These are phyloP conservation scores for Cyprinus carpio DNA, from an alignment of 2,113 vertebrate species.

Conservation along the genomic window DNA sequence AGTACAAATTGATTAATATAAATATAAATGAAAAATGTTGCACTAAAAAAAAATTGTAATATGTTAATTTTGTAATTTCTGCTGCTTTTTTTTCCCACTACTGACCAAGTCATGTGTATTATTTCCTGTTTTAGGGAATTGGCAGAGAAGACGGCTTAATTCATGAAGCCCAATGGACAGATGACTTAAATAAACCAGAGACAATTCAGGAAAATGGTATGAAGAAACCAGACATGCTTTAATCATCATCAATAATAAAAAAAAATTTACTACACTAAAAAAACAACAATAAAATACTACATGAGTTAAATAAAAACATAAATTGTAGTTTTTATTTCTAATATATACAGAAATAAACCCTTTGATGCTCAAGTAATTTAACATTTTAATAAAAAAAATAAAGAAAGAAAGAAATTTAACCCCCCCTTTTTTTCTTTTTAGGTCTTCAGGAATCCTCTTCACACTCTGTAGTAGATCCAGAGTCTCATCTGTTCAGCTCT, in stretches of 20 bases:
- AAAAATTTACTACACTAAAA: not conserved
- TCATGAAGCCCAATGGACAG: not conserved
- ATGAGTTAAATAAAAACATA: not conserved
- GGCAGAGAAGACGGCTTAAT: not conserved
- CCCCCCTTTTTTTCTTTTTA: not conserved
- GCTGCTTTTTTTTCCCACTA: not conserved
- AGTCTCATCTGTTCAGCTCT: not conserved
- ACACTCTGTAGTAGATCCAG: not conserved
- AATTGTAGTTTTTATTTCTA: not conserved
- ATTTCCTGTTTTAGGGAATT: not conserved
- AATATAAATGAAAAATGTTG: not conserved
- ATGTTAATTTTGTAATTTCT: not conserved
- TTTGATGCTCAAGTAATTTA: not conserved
- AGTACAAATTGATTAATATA: not conserved
- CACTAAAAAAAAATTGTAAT: not conserved
- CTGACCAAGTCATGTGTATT: not conserved
- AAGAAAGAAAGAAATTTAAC: too few relatives aligned
- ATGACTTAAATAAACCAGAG: not conserved
- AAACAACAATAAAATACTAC: too few relatives aligned
- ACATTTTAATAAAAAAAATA: too few relatives aligned
- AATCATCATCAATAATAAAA: not conserved
- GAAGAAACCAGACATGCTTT: not conserved
- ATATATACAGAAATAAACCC: not conserved
- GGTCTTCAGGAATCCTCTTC: slow-evolving; percentile 7
- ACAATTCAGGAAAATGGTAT: slow-evolving; percentile 32